A percentile compares a stretch with the other conserved stretches of the same genome.
Conservation (phyloP, 2,888 invertebrate species). For the Limnephilus auricula region DNA sequence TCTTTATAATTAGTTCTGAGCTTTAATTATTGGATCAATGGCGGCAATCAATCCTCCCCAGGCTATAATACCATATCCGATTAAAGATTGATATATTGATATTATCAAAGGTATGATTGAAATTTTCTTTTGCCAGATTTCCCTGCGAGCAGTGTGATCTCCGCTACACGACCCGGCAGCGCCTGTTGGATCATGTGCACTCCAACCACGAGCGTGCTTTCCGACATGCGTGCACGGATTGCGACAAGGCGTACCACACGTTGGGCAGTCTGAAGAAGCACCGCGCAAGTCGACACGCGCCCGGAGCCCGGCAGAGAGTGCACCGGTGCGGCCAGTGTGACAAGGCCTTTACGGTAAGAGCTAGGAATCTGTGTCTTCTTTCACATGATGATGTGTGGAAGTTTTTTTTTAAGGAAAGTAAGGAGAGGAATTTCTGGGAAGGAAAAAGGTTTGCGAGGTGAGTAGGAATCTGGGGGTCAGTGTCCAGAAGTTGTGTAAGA, state of each 20-base stretch:
- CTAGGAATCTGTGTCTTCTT: neutral
- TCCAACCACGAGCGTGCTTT: constrained; percentile 34
- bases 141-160: constrained; percentile 46
- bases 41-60: too few relatives aligned
- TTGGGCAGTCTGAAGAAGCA: constrained; percentile 46
- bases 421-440: too few relatives aligned
- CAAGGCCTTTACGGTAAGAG: constrained; percentile 47
- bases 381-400: too few relatives aligned
- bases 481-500: too few relatives aligned
- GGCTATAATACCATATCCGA: too few relatives aligned
- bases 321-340: constrained; percentile 47
- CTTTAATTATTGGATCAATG: too few relatives aligned
- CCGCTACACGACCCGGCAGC: constrained; percentile 42
- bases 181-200: constrained; percentile 43
- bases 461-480: too few relatives aligned
- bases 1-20: too few relatives aligned
- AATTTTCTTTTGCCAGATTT: constrained; percentile 37
- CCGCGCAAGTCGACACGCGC: constrained; percentile 27
- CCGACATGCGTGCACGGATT: constrained; percentile 43
- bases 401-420: too few relatives aligned
- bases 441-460: too few relatives aligned
- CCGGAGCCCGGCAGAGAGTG: constrained; percentile 10
- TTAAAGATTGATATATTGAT: too few relatives aligned
- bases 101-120: too few relatives aligned
- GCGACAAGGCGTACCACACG: constrained; percentile 43